Evolutionary conservation across 2,797 vertebrate species (phyloP).

Genomic region (Trachurus trachurus): DNA sequence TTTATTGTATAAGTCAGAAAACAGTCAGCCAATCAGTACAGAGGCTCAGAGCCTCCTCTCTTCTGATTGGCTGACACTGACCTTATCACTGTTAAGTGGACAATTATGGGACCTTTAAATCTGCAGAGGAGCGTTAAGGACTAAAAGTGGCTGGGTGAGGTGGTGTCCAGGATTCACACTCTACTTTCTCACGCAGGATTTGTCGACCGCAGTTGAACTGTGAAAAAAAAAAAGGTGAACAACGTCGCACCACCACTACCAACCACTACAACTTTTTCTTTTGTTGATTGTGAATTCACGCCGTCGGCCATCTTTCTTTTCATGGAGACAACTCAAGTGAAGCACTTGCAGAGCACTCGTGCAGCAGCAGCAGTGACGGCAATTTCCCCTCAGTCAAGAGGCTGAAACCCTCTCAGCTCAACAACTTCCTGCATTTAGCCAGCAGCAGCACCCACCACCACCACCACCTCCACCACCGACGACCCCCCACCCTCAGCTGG

Average conservation of each 20-base stretch:
- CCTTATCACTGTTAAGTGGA: too few species aligned
- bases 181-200: constrained; percentile 42
- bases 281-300: constrained; percentile 62
- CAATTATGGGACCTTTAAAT: too few species aligned
- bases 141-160: neutral
- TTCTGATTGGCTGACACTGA: too few species aligned
- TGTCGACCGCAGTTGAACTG: constrained; percentile 22
- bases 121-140: too few species aligned
- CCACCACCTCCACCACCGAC: neutral
- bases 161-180: neutral
- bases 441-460: constrained; percentile 33
- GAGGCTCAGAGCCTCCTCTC: too few species aligned
- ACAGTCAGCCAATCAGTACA: too few species aligned
- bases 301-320: constrained; percentile 52
- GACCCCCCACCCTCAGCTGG: constrained; percentile 37
- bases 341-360: constrained; percentile 67
- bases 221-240: constrained; percentile 20
- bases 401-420: constrained; percentile 75
- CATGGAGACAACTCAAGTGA: constrained; percentile 69
- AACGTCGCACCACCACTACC: constrained; percentile 47
- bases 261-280: constrained; percentile 41
- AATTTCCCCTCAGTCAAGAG: constrained; percentile 79
- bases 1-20: too few species aligned
- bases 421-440: constrained; percentile 79
- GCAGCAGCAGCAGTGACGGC: constrained; percentile 55